A percentile compares a stretch with the other conserved stretches of the same genome.
Conservation (phyloP, 2,113 vertebrate species). For the Pogona vitticeps region DNA sequence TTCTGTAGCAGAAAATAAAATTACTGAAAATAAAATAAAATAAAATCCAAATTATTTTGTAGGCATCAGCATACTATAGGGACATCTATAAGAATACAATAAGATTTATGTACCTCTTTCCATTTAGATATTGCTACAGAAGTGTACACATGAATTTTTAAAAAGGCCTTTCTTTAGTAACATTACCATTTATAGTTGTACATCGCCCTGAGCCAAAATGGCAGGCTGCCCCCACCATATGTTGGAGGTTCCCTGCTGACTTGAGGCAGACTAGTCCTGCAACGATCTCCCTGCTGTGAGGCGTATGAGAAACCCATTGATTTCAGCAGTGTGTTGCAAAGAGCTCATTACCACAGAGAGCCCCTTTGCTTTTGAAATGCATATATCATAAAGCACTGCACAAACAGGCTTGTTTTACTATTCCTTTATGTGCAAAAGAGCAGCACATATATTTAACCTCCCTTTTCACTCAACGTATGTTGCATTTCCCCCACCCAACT, state of each 20-base stretch:
- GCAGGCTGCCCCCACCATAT: background rate
- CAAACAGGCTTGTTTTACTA: background rate
- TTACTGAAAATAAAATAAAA: background rate
- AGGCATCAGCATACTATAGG: background rate
- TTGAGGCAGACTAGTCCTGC: background rate
- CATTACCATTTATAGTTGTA: conserved; percentile 1
- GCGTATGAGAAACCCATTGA: conserved; percentile 15
- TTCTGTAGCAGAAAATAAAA: background rate
- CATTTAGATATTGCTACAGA: background rate
- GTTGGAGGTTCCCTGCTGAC: background rate
- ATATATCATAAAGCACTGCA: conserved; percentile 16
- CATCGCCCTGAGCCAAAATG: conserved; percentile 11
- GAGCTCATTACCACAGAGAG: conserved; percentile 1
- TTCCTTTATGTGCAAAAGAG: conserved; percentile 28
- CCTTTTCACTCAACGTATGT: background rate
- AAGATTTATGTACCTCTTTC: background rate
- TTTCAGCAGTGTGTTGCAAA: conserved; percentile 1
- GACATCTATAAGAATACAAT: background rate
- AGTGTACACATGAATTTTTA: background rate
- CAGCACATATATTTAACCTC: background rate
- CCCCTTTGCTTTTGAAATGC: conserved; percentile 11
- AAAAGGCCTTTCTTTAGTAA: background rate
- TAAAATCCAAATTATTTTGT: background rate
- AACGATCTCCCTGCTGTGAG: conserved; percentile 9
- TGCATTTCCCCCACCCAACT: conserved; percentile 19